These are phyloP conservation scores for Aphelenchoides besseyi DNA, from an alignment of 1,140 invertebrate genomes.

Conservation along the genomic window DNA sequence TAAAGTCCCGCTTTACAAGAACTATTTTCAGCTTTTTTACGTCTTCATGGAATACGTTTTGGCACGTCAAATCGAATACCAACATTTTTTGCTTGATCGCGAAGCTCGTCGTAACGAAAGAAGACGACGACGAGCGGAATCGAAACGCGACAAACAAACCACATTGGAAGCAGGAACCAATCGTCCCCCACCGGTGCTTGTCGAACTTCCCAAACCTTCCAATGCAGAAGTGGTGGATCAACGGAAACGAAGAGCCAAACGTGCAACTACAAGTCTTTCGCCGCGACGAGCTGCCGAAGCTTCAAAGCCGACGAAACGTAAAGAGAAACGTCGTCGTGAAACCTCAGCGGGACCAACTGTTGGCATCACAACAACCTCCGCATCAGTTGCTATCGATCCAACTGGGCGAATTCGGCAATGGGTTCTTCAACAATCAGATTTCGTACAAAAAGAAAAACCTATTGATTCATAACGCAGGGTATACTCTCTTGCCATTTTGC, in stretches of 20 bases:
- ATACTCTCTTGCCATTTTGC: background rate
- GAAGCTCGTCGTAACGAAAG: constrained; percentile 56
- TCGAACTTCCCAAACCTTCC: constrained; percentile 19
- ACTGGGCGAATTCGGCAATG: constrained; percentile 40
- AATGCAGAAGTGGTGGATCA: constrained; percentile 12
- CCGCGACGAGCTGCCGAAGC: constrained; percentile 18
- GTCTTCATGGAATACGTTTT: constrained; percentile 56
- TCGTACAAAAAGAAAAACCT: constrained; percentile 27
- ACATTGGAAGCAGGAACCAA: background rate
- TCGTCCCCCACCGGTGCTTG: background rate
- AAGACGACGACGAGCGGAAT: constrained; percentile 42
- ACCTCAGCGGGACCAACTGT: background rate
- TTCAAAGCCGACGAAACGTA: constrained; percentile 2
- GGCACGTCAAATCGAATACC: constrained; percentile 62
- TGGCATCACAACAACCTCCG: constrained; percentile 6
- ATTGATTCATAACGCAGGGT: background rate
- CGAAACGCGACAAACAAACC: constrained; percentile 3
- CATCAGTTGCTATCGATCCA: constrained; percentile 21
- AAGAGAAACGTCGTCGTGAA: background rate
- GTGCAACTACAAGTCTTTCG: constrained; percentile 11
- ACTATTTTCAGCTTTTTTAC: constrained; percentile 53
- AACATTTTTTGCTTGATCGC: constrained; percentile 54
- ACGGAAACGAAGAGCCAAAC: constrained; percentile 23
- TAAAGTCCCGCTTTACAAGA: no score
- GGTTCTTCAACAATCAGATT: constrained; percentile 51